phyloP scores from a whole-genome alignment of 2,113 vertebrate genomes.

The Carlito syrichta region DNA sequence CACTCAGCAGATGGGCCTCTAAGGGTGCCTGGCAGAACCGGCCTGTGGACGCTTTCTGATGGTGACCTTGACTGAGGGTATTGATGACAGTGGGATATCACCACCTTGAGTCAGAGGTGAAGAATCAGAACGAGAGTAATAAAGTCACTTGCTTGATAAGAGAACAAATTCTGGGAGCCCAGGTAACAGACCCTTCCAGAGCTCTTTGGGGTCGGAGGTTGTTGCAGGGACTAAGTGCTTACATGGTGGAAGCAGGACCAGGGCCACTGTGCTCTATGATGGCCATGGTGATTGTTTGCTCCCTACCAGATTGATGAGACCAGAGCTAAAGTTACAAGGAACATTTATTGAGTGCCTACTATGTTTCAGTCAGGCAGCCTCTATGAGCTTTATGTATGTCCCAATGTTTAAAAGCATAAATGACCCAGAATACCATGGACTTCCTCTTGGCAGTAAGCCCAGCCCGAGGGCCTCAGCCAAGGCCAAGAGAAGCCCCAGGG shows the following conservation, averaged over 20 bases:
- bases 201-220: too few relatives aligned
- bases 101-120: background rate
- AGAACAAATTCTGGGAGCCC: background rate
- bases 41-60: background rate
- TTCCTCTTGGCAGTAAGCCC: too few relatives aligned
- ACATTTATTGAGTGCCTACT: background rate
- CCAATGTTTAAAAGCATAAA: background rate
- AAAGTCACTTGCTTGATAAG: background rate
- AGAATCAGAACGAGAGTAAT: background rate
- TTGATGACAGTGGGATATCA: background rate
- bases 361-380: background rate
- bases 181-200: background rate
- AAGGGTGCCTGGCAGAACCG: background rate
- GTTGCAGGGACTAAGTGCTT: background rate
- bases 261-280: background rate
- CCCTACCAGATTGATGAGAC: background rate
- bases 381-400: background rate
- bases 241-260: background rate
- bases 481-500: too few relatives aligned
- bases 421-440: too few relatives aligned
- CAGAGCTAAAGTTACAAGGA: background rate
- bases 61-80: background rate
- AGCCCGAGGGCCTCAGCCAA: too few relatives aligned
- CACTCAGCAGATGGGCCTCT: background rate
- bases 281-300: too few relatives aligned